Evolutionary conservation across 2,888 invertebrate genomes (phyloP).

Genomic region (Drosophila putrida): DNA sequence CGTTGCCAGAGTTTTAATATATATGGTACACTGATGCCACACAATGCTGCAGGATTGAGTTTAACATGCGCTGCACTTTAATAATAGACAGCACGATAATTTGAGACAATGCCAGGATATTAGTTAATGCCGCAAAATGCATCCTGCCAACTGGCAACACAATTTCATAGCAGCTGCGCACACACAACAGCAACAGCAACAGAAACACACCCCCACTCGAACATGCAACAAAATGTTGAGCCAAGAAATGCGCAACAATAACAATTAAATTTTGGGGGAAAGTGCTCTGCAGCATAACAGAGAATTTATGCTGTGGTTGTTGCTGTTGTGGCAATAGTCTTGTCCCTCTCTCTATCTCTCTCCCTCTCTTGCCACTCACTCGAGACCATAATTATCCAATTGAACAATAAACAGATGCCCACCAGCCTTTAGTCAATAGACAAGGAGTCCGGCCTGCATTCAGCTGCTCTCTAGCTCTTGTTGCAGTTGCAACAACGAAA

Average conservation of each 20-base stretch:
- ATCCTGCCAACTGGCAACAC: constrained; percentile 61
- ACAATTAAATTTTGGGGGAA: constrained; percentile 70
- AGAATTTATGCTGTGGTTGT: constrained; percentile 9
- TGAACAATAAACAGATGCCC: constrained; percentile 79
- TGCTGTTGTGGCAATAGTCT: background rate
- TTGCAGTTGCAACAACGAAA: constrained; percentile 27
- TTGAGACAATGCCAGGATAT: constrained; percentile 62
- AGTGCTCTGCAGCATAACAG: constrained; percentile 47
- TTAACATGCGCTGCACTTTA: constrained; percentile 34
- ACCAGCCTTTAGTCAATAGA: constrained; percentile 63
- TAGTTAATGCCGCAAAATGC: constrained; percentile 69
- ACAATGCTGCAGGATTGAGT: constrained; percentile 6
- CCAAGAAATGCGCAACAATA: constrained; percentile 76
- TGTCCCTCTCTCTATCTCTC: background rate
- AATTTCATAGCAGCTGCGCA: constrained; percentile 76
- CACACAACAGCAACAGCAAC: constrained; percentile 34
- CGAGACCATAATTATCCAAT: constrained; percentile 75
- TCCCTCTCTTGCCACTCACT: constrained; percentile 18
- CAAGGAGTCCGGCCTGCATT: constrained; percentile 41
- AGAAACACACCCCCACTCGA: constrained; percentile 1
- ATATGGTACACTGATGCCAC: background rate
- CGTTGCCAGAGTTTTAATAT: constrained; percentile 13
- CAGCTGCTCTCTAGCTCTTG: constrained; percentile 30
- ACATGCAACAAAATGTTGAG: constrained; percentile 26
- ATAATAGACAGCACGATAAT: constrained; percentile 43